Conservation (phyloP, 2,888 invertebrate species). For the Cancer borealis region DNA sequence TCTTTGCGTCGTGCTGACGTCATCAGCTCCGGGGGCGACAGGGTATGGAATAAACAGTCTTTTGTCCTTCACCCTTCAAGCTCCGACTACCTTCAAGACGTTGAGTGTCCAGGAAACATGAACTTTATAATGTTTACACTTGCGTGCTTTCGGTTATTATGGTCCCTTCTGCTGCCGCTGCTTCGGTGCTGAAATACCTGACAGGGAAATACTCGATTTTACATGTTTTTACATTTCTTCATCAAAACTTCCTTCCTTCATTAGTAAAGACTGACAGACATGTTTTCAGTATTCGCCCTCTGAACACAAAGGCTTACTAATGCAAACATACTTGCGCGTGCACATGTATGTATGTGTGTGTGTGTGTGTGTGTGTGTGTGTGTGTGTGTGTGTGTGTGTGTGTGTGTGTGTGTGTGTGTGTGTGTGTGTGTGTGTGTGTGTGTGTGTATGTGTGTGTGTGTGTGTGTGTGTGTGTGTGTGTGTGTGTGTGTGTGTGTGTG, state of each 20-base stretch:
- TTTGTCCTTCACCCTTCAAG: neutral
- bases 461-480: too few relatives aligned
- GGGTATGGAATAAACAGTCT: neutral
- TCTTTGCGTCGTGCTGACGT: neutral
- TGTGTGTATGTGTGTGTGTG: too few relatives aligned
- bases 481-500: too few relatives aligned
- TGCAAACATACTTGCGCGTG: too few relatives aligned
- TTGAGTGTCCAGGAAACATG: neutral
- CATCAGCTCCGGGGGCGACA: neutral
- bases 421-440: too few relatives aligned
- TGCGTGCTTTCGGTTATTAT: neutral
- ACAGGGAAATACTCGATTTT: neutral
- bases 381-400: conserved; percentile 2
- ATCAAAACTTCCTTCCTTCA: neutral
- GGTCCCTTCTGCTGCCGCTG: neutral
- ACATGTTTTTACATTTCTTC: neutral
- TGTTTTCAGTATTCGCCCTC: neutral
- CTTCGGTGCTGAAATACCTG: neutral
- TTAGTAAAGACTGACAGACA: neutral
- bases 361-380: neutral
- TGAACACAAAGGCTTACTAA: too few relatives aligned
- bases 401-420: too few relatives aligned
- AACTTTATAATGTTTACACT: neutral
- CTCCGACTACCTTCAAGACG: neutral
- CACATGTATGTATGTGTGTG: neutral